Percentiles rank a stretch among this genome's conserved stretches.
phyloP scores from a whole-genome alignment of 2,888 invertebrate species.

The Epinotia brunnichana region DNA sequence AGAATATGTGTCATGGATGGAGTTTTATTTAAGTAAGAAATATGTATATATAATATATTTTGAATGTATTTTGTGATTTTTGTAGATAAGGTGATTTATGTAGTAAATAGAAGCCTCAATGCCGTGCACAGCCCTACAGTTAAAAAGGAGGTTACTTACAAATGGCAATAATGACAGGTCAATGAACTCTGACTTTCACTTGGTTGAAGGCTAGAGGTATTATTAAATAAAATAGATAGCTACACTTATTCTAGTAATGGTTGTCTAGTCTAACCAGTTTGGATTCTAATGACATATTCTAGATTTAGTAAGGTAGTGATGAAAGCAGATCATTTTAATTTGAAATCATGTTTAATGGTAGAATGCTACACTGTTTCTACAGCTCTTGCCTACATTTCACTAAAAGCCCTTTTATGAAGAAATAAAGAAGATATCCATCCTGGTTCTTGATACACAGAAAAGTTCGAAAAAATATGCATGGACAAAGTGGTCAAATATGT shows the following conservation, averaged over 20 bases:
- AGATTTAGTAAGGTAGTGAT: not conserved
- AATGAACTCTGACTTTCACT: slow-evolving; percentile 71
- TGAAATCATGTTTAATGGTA: too few species aligned
- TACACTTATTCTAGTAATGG: slow-evolving; percentile 17
- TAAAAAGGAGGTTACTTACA: slow-evolving; percentile 43
- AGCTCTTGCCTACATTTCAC: too few species aligned
- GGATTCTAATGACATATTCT: slow-evolving; percentile 1
- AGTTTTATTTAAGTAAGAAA: not conserved
- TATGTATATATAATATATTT: not conserved
- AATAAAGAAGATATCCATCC: too few species aligned
- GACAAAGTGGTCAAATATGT: too few species aligned
- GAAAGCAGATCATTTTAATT: not conserved
- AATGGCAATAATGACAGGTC: slow-evolving; percentile 53
- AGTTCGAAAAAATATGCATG: too few species aligned
- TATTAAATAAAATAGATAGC: slow-evolving; percentile 40
- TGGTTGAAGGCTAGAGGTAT: slow-evolving; percentile 55
- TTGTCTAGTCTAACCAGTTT: slow-evolving; percentile 25
- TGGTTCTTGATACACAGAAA: too few species aligned
- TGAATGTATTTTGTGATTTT: not conserved
- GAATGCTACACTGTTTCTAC: too few species aligned
- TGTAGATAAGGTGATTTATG: not conserved
- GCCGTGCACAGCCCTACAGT: slow-evolving; percentile 28
- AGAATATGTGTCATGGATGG: not conserved
- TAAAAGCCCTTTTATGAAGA: too few species aligned
- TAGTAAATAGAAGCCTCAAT: slow-evolving; percentile 3